A percentile compares a stretch with the other conserved stretches of the same genome.
phyloP scores from a whole-genome alignment of 2,797 vertebrate species.

The Buceros bicornis region DNA sequence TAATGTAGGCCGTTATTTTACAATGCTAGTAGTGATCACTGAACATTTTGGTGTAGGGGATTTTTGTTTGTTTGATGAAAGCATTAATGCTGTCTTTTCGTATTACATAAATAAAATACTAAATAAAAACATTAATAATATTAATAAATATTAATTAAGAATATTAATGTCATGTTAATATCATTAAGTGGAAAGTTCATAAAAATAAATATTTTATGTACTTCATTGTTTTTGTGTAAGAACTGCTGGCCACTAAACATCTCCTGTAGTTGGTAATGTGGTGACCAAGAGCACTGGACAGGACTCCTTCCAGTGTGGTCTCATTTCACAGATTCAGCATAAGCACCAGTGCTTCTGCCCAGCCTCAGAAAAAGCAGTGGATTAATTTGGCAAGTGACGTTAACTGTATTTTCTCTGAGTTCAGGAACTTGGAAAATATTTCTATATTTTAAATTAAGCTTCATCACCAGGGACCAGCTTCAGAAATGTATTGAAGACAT shows the following conservation, averaged over 20 bases:
- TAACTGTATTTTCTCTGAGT: conserved; percentile 29
- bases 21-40: neutral
- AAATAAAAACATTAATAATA: no score
- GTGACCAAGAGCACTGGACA: neutral
- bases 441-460: conserved; percentile 38
- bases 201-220: neutral
- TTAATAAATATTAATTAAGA: no score
- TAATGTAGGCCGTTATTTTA: neutral
- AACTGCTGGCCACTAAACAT: neutral
- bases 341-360: neutral
- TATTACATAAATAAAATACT: neutral
- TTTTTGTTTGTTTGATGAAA: neutral
- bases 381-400: neutral
- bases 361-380: neutral
- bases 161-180: no score
- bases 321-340: neutral
- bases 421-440: conserved; percentile 15
- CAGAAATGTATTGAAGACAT: conserved; percentile 4
- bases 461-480: conserved; percentile 34
- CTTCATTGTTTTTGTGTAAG: neutral
- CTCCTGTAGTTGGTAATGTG: neutral
- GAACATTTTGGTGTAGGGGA: neutral
- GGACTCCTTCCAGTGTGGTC: accelerated
- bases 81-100: neutral
- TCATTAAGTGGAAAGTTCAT: neutral